These are phyloP conservation scores for Diphyllodes magnificus DNA, from an alignment of 2,113 vertebrate genomes.

Conservation along the genomic window DNA sequence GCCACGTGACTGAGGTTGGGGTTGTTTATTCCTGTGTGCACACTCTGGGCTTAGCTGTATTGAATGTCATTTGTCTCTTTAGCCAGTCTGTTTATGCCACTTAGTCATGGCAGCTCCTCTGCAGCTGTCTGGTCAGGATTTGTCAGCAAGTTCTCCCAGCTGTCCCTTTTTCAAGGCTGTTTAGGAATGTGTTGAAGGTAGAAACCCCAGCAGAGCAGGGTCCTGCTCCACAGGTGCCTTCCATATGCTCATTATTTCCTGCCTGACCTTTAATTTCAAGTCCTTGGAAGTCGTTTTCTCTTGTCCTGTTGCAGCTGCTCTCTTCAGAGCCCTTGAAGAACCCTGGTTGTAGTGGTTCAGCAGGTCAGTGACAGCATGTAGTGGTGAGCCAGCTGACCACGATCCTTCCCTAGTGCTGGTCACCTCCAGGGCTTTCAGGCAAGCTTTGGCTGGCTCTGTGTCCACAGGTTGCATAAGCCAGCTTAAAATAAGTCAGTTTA, in stretches of 20 bases:
- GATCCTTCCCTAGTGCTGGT: background rate
- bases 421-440: background rate
- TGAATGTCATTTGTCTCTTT: background rate
- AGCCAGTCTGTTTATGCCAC: background rate
- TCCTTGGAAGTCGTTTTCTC: background rate
- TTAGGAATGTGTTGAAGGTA: background rate
- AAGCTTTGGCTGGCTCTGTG: background rate
- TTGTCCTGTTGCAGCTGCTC: background rate
- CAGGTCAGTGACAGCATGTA: background rate
- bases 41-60: background rate
- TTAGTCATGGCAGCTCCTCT: background rate
- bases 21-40: background rate
- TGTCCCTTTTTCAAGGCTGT: background rate
- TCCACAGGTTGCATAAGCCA: background rate
- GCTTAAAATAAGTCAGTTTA: background rate
- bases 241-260: background rate
- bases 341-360: background rate
- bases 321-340: background rate
- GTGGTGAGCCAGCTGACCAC: background rate
- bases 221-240: background rate
- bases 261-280: background rate
- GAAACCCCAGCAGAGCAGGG: background rate
- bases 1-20: background rate
- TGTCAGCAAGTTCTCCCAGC: background rate
- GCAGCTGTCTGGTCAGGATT: background rate